A percentile compares a stretch with the other conserved stretches of the same genome.
Evolutionary conservation across 2,113 vertebrate genomes (phyloP).

Genomic region (Syngnathus typhle): DNA sequence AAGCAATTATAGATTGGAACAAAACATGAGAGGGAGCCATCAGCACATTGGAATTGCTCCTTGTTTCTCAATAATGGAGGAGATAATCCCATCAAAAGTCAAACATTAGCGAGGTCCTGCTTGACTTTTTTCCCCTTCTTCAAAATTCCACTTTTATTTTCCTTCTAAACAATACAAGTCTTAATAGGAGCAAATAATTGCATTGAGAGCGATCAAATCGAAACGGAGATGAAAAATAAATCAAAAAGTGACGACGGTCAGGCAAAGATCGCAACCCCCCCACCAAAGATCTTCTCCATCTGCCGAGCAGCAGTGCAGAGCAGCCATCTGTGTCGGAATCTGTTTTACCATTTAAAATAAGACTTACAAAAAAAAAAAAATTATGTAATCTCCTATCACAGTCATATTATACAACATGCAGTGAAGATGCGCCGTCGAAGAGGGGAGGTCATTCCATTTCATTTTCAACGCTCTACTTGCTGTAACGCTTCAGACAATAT

Average conservation of each 20-base stretch:
- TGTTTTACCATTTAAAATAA: constrained; percentile 54
- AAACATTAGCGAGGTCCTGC: constrained; percentile 21
- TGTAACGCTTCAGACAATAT: constrained; percentile 33
- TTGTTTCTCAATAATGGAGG: constrained; percentile 51
- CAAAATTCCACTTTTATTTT: neutral
- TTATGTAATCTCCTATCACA: constrained; percentile 37
- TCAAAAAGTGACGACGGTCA: neutral
- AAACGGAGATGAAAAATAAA: neutral
- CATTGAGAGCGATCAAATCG: neutral
- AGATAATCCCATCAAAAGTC: constrained; percentile 63
- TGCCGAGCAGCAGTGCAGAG: constrained; percentile 59
- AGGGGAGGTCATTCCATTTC: constrained; percentile 30
- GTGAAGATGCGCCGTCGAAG: constrained; percentile 5
- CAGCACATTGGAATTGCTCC: constrained; percentile 28
- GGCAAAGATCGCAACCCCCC: neutral
- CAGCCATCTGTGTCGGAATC: constrained; percentile 66
- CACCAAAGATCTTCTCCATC: constrained; percentile 67
- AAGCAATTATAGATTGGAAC: constrained; percentile 72
- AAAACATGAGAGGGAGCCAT: constrained; percentile 58
- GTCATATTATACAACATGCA: constrained; percentile 25
- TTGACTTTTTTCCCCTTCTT: neutral
- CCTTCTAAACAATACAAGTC: neutral
- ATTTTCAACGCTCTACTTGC: constrained; percentile 34
- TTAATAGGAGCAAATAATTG: neutral
- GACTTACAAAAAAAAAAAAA: constrained; percentile 18